Evolutionary conservation across 2,888 invertebrate genomes (phyloP).

Genomic region (Caenorhabditis sp.): DNA sequence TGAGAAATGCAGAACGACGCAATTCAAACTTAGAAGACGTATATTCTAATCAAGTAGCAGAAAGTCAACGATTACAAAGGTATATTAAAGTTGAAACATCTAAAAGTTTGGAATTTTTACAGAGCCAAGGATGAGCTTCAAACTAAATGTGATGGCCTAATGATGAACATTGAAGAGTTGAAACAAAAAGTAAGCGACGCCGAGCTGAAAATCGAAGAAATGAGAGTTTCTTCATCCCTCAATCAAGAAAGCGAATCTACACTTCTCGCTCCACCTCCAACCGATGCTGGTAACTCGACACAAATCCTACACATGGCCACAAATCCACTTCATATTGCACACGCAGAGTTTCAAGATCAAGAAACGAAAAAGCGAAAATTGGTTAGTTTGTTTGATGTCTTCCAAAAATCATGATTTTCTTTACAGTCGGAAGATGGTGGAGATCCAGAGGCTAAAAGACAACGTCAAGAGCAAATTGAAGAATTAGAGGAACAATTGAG

Average conservation of each 20-base stretch:
- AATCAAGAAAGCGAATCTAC: neutral
- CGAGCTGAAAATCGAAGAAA: slow-evolving; percentile 9
- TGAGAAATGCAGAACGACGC: slow-evolving; percentile 16
- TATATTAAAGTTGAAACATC: slow-evolving; percentile 9
- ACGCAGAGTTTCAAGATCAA: slow-evolving; percentile 28
- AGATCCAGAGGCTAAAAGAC: slow-evolving; percentile 14
- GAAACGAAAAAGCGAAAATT: slow-evolving; percentile 32
- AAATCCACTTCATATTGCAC: slow-evolving; percentile 34
- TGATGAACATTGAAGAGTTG: slow-evolving; percentile 1
- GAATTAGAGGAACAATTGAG: slow-evolving; percentile 30
- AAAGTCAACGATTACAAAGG: neutral
- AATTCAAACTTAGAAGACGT: slow-evolving; percentile 32
- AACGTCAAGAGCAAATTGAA: slow-evolving; percentile 13
- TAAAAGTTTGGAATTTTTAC: neutral
- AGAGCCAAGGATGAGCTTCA: slow-evolving; percentile 1
- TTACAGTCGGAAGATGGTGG: slow-evolving; percentile 6
- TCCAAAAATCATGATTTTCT: neutral
- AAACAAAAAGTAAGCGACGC: slow-evolving; percentile 7
- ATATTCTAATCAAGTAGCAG: slow-evolving; percentile 8
- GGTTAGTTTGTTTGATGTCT: neutral
- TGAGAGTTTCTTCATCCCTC: neutral
- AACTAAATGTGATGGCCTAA: neutral
- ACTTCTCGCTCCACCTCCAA: slow-evolving; percentile 9
- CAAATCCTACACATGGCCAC: slow-evolving; percentile 44
- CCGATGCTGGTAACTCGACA: slow-evolving; percentile 42